Evolutionary conservation across 2,888 invertebrate species (phyloP).

Genomic region (Drosophila anceps): DNA sequence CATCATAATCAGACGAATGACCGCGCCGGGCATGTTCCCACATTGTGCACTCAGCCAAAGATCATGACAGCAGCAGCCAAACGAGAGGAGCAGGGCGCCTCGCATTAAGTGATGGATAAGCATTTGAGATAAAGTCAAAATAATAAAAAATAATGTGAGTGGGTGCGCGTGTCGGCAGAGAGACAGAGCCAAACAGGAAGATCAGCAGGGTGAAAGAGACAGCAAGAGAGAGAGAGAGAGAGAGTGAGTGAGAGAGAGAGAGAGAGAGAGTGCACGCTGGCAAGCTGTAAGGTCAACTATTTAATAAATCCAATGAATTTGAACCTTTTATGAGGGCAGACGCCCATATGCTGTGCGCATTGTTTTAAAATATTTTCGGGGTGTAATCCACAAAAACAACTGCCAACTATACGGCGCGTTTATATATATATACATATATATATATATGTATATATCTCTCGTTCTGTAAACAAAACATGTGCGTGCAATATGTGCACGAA

Average conservation of each 20-base stretch:
- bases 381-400: slow-evolving; percentile 3
- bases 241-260: background rate
- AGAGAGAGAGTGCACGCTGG: background rate
- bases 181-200: background rate
- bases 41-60: slow-evolving; percentile 39
- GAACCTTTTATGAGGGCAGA: slow-evolving; percentile 75
- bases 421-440: too few relatives aligned
- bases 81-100: slow-evolving; percentile 7
- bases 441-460: background rate
- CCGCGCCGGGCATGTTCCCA: slow-evolving; percentile 60
- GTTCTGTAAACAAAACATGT: slow-evolving; percentile 66
- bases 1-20: slow-evolving; percentile 66
- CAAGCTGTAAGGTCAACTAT: slow-evolving; percentile 60
- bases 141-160: slow-evolving; percentile 73
- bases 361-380: slow-evolving; percentile 46
- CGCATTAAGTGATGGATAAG: slow-evolving; percentile 68
- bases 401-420: background rate
- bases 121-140: slow-evolving; percentile 75
- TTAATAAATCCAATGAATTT: slow-evolving; percentile 66
- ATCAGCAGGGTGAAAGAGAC: background rate
- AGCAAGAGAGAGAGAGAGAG: background rate
- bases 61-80: slow-evolving; percentile 8
- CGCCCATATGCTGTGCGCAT: slow-evolving; percentile 52
- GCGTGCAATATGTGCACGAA: slow-evolving; percentile 70
- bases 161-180: slow-evolving; percentile 45